phyloP scores from a whole-genome alignment of 2,888 invertebrate species.

The Polydesmus complanatus region DNA sequence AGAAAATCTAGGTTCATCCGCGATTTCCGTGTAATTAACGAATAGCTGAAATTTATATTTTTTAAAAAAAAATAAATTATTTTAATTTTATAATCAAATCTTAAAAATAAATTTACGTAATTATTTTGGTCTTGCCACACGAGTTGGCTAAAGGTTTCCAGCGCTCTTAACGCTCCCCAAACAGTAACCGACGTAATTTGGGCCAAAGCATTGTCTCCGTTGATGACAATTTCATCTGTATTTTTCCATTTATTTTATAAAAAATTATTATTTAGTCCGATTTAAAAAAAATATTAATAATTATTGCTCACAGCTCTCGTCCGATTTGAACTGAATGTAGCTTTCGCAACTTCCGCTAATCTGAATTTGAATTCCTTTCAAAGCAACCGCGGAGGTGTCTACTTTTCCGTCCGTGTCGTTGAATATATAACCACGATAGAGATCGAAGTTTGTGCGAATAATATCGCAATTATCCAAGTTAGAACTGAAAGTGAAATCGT shows the following conservation, averaged over 20 bases:
- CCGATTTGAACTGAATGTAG: constrained; percentile 52
- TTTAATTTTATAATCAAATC: neutral
- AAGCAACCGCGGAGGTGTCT: neutral
- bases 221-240: constrained; percentile 27
- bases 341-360: constrained; percentile 43
- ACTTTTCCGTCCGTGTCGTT: neutral
- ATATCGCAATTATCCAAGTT: constrained; percentile 36
- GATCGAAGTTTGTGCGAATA: constrained; percentile 39
- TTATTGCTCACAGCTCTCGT: constrained; percentile 69
- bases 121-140: constrained; percentile 37
- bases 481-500: constrained; percentile 5
- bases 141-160: constrained; percentile 75
- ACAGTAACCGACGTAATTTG: constrained; percentile 38
- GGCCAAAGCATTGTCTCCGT: constrained; percentile 25
- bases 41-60: constrained; percentile 41
- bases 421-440: constrained; percentile 24
- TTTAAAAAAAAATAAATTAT: neutral
- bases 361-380: constrained; percentile 5
- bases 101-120: constrained; percentile 27
- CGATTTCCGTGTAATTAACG: constrained; percentile 51
- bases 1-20: constrained; percentile 68
- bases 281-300: constrained; percentile 18
- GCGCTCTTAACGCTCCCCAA: constrained; percentile 62
- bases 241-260: neutral
- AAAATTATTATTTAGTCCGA: constrained; percentile 2